Evolutionary conservation across 2,888 invertebrate species (phyloP).

Genomic region (Corythucha ciliata): DNA sequence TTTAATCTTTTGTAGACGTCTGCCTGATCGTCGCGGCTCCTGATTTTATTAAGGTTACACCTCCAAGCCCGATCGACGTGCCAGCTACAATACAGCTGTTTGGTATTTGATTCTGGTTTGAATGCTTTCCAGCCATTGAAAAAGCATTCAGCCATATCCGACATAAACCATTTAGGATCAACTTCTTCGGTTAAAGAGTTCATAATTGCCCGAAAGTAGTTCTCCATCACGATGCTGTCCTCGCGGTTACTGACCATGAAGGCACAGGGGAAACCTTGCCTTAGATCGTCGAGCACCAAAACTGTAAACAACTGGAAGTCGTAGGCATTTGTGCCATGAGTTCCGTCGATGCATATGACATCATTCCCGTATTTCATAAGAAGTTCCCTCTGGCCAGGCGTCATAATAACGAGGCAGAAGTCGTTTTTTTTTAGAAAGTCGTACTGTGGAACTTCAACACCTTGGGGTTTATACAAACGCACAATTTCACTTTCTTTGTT

Average conservation of each 20-base stretch:
- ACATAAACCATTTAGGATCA: conserved; percentile 33
- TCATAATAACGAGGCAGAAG: too few relatives aligned
- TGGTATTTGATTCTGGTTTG: too few relatives aligned
- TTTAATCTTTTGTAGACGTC: too few relatives aligned
- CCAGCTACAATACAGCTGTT: conserved; percentile 36
- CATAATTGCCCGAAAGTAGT: not conserved
- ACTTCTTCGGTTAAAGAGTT: conserved; percentile 11
- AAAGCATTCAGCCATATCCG: conserved; percentile 33
- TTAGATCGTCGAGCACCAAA: conserved; percentile 32
- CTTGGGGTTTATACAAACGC: conserved; percentile 13
- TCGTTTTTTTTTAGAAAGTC: too few relatives aligned
- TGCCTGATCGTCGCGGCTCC: too few relatives aligned
- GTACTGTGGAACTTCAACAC: too few relatives aligned
- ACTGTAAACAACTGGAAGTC: conserved; percentile 31
- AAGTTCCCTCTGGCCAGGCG: conserved; percentile 29
- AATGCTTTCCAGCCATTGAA: conserved; percentile 33
- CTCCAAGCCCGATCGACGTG: conserved; percentile 34
- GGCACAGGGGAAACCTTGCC: conserved; percentile 33
- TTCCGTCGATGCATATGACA: conserved; percentile 34
- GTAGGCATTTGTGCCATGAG: conserved; percentile 32
- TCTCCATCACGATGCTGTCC: not conserved
- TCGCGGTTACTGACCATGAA: conserved; percentile 30
- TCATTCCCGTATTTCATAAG: conserved; percentile 32
- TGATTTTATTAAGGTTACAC: conserved; percentile 29
- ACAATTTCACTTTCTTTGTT: conserved; percentile 1